These are phyloP conservation scores for Chloroceryle inda DNA, from an alignment of 2,797 vertebrate genomes.

Conservation along the genomic window DNA sequence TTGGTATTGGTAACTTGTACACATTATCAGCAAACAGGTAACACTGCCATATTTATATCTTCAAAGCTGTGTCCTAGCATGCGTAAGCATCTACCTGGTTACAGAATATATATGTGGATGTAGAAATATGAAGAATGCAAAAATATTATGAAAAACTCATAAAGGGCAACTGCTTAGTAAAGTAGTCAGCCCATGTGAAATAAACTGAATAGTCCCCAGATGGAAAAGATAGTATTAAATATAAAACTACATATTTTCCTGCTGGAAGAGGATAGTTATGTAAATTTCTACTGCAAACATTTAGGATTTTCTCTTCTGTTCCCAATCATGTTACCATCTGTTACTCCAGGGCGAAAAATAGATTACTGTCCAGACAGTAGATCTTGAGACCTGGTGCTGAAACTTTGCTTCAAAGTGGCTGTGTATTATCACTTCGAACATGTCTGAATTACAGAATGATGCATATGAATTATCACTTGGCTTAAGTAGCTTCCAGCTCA, in stretches of 20 bases:
- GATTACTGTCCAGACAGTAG: background rate
- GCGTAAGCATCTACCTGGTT: rapidly evolving
- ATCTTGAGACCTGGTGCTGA: background rate
- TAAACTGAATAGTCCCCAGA: rapidly evolving
- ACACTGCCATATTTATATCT: background rate
- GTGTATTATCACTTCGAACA: background rate
- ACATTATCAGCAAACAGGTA: background rate
- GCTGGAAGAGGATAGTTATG: background rate
- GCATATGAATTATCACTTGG: background rate
- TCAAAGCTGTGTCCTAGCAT: background rate
- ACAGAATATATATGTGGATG: too few species aligned
- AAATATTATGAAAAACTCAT: background rate
- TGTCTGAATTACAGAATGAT: background rate
- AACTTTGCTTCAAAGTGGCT: background rate
- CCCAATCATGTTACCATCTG: background rate
- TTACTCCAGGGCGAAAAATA: background rate
- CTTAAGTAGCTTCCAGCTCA: background rate
- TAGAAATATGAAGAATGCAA: background rate
- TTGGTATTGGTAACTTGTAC: background rate
- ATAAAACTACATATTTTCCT: background rate
- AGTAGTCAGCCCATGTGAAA: background rate
- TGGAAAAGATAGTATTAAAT: background rate
- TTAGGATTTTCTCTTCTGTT: background rate
- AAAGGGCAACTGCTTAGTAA: background rate
- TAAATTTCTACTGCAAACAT: background rate